Percentiles rank a stretch among this genome's conserved stretches.
phyloP scores from a whole-genome alignment of 2,888 invertebrate species.

The Eupeodes latifasciatus region DNA sequence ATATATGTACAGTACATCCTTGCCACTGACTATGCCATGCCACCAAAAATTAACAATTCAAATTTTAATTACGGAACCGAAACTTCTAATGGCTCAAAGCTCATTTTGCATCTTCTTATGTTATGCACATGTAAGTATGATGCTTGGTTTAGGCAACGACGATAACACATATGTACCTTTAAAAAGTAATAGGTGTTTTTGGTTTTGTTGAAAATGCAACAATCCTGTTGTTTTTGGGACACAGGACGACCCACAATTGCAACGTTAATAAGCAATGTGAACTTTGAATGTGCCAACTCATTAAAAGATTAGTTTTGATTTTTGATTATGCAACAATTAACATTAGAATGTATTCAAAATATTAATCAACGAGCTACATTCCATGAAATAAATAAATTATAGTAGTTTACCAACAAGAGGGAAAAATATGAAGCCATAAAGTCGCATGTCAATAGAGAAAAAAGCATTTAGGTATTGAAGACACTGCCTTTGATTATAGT shows the following conservation, averaged over 20 bases:
- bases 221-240: neutral
- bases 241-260: neutral
- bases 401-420: neutral
- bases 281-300: conserved; percentile 12
- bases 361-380: neutral
- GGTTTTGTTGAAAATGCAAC: conserved; percentile 15
- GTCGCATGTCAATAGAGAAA: too few relatives aligned
- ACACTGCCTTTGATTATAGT: neutral
- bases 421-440: too few relatives aligned
- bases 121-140: too few relatives aligned
- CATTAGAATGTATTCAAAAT: neutral
- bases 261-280: neutral
- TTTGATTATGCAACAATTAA: conserved; percentile 28
- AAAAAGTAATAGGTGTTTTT: neutral
- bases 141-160: neutral
- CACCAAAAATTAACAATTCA: conserved; percentile 65
- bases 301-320: conserved; percentile 22
- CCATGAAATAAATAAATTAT: conserved; percentile 7
- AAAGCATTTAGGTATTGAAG: neutral
- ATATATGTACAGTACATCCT: neutral
- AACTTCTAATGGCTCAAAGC: conserved; percentile 38
- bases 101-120: conserved; percentile 14
- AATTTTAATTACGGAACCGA: conserved; percentile 70
- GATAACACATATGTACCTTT: neutral
- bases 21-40: neutral